Conservation (phyloP, 2,888 invertebrate species). For the Acanthosepion lycidas region DNA sequence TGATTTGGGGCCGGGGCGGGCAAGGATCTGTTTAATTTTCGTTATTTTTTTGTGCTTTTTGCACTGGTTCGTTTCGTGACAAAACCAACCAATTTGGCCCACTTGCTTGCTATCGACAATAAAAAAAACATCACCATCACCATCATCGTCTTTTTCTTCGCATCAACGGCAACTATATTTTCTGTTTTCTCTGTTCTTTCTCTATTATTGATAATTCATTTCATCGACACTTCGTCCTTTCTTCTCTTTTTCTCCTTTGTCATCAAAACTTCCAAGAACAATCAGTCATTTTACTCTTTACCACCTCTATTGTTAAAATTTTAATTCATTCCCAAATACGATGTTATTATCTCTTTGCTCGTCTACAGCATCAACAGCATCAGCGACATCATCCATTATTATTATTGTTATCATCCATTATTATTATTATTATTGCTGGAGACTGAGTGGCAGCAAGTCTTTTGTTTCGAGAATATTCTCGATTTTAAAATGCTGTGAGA, state of each 20-base stretch:
- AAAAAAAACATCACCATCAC: background rate
- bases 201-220: background rate
- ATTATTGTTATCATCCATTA: no score
- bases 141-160: background rate
- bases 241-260: background rate
- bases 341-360: background rate
- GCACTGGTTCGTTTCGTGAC: background rate
- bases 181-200: background rate
- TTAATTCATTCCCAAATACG: background rate
- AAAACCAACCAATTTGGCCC: slow-evolving; percentile 2
- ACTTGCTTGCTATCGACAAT: background rate
- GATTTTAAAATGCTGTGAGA: no score
- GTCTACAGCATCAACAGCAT: background rate
- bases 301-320: background rate
- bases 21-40: background rate
- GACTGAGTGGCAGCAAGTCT: no score
- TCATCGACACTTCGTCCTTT: background rate
- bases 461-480: no score
- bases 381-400: background rate
- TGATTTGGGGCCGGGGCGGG: background rate
- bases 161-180: background rate
- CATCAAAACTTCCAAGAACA: background rate
- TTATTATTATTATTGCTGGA: no score
- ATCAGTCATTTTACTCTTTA: background rate
- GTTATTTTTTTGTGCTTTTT: background rate